Percentiles rank a stretch among this genome's conserved stretches.
Conservation (phyloP, 2,797 vertebrate genomes). For the Gorsachius magnificus region DNA sequence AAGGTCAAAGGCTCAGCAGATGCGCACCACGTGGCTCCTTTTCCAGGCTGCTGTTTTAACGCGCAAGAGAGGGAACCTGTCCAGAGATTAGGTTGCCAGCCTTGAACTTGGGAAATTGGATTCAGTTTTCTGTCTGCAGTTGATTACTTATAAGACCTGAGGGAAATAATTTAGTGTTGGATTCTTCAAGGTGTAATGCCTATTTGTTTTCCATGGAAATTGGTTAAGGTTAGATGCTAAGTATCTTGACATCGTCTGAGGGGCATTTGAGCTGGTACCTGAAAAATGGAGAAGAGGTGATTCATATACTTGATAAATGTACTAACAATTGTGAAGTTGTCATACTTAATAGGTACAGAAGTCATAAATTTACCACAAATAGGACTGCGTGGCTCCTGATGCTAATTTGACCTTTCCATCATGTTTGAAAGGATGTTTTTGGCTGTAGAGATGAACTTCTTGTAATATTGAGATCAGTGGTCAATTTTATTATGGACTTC, state of each 20-base stretch:
- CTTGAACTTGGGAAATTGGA: background rate
- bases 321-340: background rate
- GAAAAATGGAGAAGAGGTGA: background rate
- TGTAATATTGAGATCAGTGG: background rate
- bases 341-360: background rate
- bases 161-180: background rate
- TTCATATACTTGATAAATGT: slow-evolving; percentile 3
- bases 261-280: background rate
- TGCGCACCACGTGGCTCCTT: rapidly evolving
- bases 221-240: slow-evolving; percentile 16
- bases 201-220: slow-evolving; percentile 11
- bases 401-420: slow-evolving; percentile 18
- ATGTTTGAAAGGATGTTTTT: background rate
- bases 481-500: background rate
- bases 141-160: background rate
- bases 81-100: background rate
- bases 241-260: background rate
- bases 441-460: background rate
- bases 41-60: background rate
- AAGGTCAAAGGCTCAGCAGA: background rate
- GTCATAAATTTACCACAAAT: background rate
- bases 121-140: background rate
- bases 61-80: background rate
- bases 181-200: background rate
- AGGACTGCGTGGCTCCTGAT: background rate